phyloP scores from a whole-genome alignment of 2,797 vertebrate species.

The Bovichtus diacanthus region DNA sequence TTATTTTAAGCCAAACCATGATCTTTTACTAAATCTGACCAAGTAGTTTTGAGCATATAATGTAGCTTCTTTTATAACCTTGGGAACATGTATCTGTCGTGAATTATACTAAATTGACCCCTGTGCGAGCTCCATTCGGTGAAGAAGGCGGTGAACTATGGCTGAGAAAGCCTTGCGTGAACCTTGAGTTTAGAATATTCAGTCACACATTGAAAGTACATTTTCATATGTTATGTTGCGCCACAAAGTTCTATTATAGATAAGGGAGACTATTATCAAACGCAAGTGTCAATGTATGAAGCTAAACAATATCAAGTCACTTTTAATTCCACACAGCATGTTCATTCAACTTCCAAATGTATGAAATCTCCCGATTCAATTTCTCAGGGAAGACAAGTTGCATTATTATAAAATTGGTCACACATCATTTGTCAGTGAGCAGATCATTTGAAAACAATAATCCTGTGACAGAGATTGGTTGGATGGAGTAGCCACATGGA shows the following conservation, averaged over 20 bases:
- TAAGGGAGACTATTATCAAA: neutral
- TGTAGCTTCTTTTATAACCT: too few relatives aligned
- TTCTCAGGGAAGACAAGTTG: conserved; percentile 55
- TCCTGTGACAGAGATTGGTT: conserved; percentile 64
- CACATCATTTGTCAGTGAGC: conserved; percentile 76
- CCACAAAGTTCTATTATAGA: neutral
- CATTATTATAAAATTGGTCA: conserved; percentile 72
- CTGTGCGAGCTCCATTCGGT: too few relatives aligned
- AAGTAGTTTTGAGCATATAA: too few relatives aligned
- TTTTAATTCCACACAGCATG: conserved; percentile 26
- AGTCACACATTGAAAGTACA: neutral
- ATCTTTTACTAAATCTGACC: too few relatives aligned
- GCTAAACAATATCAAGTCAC: conserved; percentile 4
- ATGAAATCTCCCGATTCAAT: conserved; percentile 46
- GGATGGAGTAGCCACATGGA: conserved; percentile 38
- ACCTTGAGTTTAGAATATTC: neutral
- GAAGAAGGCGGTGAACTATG: neutral
- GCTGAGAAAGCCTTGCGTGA: neutral
- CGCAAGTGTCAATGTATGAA: neutral
- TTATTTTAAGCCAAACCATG: too few relatives aligned
- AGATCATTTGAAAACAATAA: conserved; percentile 77
- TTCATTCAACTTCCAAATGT: conserved; percentile 48
- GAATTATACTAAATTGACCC: neutral
- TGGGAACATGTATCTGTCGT: too few relatives aligned
- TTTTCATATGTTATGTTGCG: neutral